Evolutionary conservation across 2,113 vertebrate species (phyloP).

Genomic region (Tachysurus fulvidraco): DNA sequence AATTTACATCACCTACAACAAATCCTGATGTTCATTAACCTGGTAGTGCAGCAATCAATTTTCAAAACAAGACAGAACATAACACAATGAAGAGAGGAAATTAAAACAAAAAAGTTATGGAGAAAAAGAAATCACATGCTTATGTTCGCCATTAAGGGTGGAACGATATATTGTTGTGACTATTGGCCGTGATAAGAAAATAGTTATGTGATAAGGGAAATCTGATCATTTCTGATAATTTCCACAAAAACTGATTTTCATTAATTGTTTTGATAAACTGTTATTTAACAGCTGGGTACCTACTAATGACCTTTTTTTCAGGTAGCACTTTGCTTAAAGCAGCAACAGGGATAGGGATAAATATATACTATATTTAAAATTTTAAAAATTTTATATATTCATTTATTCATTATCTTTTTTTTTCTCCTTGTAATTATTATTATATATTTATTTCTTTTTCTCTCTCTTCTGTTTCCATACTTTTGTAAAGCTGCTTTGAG

Average conservation of each 20-base stretch:
- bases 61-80: slow-evolving; percentile 10
- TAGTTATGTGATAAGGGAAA: not conserved
- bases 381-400: too few species aligned
- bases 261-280: not conserved
- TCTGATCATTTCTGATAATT: not conserved
- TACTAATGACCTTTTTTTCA: not conserved
- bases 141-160: not conserved
- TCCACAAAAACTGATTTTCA: too few species aligned
- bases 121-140: not conserved
- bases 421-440: too few species aligned
- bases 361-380: too few species aligned
- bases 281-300: not conserved
- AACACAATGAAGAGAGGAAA: not conserved
- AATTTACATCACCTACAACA: slow-evolving; percentile 16
- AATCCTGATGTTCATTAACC: slow-evolving; percentile 33
- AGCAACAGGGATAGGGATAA: too few species aligned
- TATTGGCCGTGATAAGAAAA: not conserved
- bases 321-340: not conserved
- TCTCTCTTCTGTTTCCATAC: too few species aligned
- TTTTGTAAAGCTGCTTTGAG: too few species aligned
- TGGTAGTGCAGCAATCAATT: slow-evolving; percentile 7
- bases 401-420: too few species aligned
- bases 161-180: not conserved
- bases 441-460: too few species aligned
- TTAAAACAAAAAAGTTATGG: not conserved